A percentile compares a stretch with the other conserved stretches of the same genome.
phyloP scores from a whole-genome alignment of 2,888 invertebrate genomes.

The Muschampia plurimacula region DNA sequence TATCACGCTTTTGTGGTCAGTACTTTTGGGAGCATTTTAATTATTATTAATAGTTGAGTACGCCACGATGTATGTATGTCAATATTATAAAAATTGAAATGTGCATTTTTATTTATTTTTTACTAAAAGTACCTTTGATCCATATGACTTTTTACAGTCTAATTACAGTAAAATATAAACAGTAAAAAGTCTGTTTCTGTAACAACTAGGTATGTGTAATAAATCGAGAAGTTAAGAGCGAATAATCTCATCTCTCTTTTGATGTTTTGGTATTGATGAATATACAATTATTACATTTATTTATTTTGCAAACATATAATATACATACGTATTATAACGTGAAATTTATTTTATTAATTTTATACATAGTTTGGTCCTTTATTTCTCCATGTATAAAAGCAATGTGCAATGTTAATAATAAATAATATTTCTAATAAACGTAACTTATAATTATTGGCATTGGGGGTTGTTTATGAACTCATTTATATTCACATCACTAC shows the following conservation, averaged over 20 bases:
- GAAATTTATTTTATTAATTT: too few species aligned
- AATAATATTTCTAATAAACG: slow-evolving; percentile 1
- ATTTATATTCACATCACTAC: slow-evolving; percentile 27
- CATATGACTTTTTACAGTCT: not conserved
- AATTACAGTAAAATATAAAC: too few species aligned
- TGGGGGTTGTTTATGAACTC: not conserved
- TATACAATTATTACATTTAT: too few species aligned
- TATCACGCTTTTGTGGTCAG: slow-evolving; percentile 1
- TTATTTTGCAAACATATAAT: too few species aligned
- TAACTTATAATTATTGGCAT: not conserved
- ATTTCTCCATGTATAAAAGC: not conserved
- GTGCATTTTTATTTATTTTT: not conserved
- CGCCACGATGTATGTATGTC: not conserved
- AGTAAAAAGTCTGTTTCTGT: too few species aligned
- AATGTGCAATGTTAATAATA: not conserved
- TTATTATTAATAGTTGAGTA: slow-evolving; percentile 3
- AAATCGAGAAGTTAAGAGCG: too few species aligned
- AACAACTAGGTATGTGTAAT: too few species aligned
- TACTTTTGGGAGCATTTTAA: not conserved
- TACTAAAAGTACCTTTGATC: not conserved
- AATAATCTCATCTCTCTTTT: too few species aligned
- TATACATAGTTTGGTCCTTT: too few species aligned
- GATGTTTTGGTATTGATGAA: too few species aligned
- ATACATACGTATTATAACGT: too few species aligned
- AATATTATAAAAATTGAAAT: not conserved